Evolutionary conservation across 2,113 vertebrate species (phyloP).

Genomic region (Prinia subflava): DNA sequence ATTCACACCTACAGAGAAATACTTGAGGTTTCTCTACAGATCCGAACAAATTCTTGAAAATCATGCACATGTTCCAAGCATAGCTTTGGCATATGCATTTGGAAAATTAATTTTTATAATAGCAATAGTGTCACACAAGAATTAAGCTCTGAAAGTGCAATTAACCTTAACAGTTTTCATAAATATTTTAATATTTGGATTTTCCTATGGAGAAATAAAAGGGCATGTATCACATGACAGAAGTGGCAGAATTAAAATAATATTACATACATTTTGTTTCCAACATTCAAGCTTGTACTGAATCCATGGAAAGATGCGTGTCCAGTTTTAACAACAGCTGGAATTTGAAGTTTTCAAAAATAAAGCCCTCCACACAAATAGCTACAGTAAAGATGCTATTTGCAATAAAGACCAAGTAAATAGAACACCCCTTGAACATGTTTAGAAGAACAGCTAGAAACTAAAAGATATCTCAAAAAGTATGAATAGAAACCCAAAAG

Average conservation of each 20-base stretch:
- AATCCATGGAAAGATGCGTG: background rate
- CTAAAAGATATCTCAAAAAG: background rate
- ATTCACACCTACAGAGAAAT: background rate
- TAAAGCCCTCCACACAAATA: background rate
- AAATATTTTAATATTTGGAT: background rate
- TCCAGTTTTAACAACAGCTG: background rate
- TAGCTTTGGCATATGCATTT: background rate
- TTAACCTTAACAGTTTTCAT: background rate
- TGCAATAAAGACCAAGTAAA: background rate
- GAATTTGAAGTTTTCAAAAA: background rate
- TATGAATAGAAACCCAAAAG: background rate
- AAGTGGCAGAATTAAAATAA: background rate
- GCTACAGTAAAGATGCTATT: background rate
- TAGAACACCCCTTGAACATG: background rate
- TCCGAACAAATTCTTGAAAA: background rate
- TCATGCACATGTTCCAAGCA: background rate
- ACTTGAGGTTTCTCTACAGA: background rate
- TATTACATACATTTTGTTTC: background rate
- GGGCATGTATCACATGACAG: background rate
- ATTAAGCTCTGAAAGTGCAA: background rate
- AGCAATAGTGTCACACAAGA: background rate
- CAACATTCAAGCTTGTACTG: background rate
- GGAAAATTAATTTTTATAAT: slow-evolving; percentile 1
- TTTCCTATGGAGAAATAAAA: background rate
- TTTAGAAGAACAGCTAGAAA: background rate